These are phyloP conservation scores for Pelvicachromis taeniatus DNA, from an alignment of 2,113 vertebrate species.

Conservation along the genomic window DNA sequence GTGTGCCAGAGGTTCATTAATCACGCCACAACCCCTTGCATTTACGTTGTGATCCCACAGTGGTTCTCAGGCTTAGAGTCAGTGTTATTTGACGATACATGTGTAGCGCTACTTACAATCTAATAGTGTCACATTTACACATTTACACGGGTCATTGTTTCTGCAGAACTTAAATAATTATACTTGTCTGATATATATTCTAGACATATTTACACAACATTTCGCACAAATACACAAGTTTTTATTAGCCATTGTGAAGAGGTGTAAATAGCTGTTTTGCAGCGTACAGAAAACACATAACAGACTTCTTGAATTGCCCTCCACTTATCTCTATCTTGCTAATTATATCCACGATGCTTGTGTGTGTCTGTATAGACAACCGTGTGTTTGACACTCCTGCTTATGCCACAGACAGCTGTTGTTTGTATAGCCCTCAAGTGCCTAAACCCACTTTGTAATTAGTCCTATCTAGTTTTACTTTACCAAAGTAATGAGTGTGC, in stretches of 20 bases:
- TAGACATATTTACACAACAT: not conserved
- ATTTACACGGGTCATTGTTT: not conserved
- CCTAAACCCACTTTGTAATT: constrained; percentile 61
- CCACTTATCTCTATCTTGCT: constrained; percentile 47
- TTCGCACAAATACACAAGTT: not conserved
- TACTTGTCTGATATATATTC: not conserved
- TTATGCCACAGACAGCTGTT: constrained; percentile 67
- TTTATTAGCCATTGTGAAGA: not conserved
- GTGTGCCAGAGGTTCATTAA: not conserved
- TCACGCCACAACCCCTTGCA: not conserved
- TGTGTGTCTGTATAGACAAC: constrained; percentile 1
- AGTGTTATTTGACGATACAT: not conserved
- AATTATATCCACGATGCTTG: constrained; percentile 48
- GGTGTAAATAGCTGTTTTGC: constrained; percentile 10
- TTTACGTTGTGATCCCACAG: not conserved
- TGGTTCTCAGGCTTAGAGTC: not conserved
- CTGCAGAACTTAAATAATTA: not conserved
- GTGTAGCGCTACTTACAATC: not conserved
- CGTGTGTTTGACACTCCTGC: constrained; percentile 55
- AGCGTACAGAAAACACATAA: not conserved
- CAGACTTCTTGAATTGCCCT: not conserved
- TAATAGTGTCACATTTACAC: too few relatives aligned
- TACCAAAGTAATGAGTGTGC: constrained; percentile 16
- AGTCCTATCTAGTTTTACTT: constrained; percentile 51
- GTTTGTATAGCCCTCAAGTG: constrained; percentile 54